Evolutionary conservation across 1,140 invertebrate genomes (phyloP).

Genomic region (Panulirus ornatus): DNA sequence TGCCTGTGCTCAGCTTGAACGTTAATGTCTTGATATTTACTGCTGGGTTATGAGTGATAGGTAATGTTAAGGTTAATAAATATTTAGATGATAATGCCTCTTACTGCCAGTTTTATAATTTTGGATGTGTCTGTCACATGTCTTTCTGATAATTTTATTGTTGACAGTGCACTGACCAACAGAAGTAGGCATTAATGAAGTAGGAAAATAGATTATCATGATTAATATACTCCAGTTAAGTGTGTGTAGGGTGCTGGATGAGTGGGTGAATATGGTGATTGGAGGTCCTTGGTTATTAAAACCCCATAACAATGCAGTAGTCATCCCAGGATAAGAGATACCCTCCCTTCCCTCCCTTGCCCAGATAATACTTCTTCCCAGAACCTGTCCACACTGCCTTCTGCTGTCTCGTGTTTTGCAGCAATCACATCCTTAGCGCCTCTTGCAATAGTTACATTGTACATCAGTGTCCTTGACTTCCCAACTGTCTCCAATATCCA

Average conservation of each 20-base stretch:
- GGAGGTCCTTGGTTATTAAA: conserved; percentile 29
- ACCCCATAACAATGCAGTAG: conserved; percentile 37
- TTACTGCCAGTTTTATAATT: conserved; percentile 72
- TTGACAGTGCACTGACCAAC: conserved; percentile 44
- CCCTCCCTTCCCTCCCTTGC: background rate
- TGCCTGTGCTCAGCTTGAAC: conserved; percentile 48
- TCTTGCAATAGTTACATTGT: conserved; percentile 61
- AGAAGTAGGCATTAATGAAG: conserved; percentile 42
- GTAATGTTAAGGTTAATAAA: conserved; percentile 63
- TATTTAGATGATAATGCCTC: conserved; percentile 57
- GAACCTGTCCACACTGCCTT: conserved; percentile 66
- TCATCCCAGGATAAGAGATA: conserved; percentile 17
- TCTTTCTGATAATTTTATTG: conserved; percentile 15
- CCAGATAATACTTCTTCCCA: conserved; percentile 20
- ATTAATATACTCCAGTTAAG: conserved; percentile 36
- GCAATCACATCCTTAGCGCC: conserved; percentile 62
- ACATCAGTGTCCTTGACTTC: conserved; percentile 60
- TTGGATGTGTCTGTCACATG: conserved; percentile 53
- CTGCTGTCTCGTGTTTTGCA: conserved; percentile 61
- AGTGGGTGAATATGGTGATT: conserved; percentile 57
- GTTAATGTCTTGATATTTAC: conserved; percentile 8
- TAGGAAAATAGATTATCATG: conserved; percentile 15
- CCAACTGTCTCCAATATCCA: conserved; percentile 61
- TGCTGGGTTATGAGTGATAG: conserved; percentile 67
- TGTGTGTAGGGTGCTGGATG: conserved; percentile 54